Conservation (phyloP, 2,888 invertebrate genomes). For the Clunio marinus region DNA sequence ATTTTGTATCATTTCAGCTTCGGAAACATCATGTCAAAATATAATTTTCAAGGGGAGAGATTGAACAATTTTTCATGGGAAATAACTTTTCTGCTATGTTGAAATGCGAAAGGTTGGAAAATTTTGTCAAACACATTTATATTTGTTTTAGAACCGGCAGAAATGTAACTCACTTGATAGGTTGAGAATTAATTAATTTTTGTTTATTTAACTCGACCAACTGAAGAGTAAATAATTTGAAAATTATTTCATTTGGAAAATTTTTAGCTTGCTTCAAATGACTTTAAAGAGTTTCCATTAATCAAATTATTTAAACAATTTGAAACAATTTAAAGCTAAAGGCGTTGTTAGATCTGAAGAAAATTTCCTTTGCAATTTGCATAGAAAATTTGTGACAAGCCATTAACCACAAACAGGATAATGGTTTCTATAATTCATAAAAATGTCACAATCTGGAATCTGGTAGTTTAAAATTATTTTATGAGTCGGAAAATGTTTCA, state of each 20-base stretch:
- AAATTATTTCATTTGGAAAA: conserved; percentile 30
- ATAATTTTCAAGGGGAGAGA: neutral
- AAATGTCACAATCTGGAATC: conserved; percentile 27
- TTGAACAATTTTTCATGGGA: conserved; percentile 36
- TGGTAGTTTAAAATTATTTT: conserved; percentile 24
- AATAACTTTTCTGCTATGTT: conserved; percentile 10
- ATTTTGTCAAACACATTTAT: conserved; percentile 35
- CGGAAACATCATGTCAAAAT: conserved; percentile 33
- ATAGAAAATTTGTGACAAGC: conserved; percentile 25
- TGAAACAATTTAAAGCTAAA: neutral
- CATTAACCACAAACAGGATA: conserved; percentile 30
- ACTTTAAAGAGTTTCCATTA: conserved; percentile 16
- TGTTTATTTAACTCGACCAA: conserved; percentile 37
- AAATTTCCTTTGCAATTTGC: neutral
- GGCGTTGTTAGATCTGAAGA: neutral
- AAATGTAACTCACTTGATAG: conserved; percentile 33
- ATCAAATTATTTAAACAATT: conserved; percentile 26
- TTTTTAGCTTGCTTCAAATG: neutral
- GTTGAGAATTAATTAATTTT: conserved; percentile 37
- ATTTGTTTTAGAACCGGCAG: conserved; percentile 1
- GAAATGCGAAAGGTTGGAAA: conserved; percentile 3
- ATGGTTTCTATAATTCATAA: conserved; percentile 27
- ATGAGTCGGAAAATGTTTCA: conserved; percentile 21
- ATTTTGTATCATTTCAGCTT: conserved; percentile 32
- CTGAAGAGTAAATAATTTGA: conserved; percentile 38